Percentiles rank a stretch among this genome's conserved stretches.
These are phyloP conservation scores for Siphonodentalium dalli DNA, from an alignment of 2,888 invertebrate species.

Conservation along the genomic window DNA sequence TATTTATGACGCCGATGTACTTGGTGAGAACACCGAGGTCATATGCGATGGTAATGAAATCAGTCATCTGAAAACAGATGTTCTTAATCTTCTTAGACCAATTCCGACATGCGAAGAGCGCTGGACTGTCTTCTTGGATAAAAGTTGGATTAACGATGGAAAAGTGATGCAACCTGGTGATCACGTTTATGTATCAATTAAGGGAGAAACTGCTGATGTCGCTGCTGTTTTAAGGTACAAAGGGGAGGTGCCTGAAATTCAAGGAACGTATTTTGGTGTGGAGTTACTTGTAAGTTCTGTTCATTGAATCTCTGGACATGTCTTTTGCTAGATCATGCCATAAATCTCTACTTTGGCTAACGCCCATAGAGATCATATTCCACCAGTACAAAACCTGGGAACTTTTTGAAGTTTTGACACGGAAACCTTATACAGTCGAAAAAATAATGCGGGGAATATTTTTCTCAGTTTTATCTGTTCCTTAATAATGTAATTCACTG, in stretches of 20 bases:
- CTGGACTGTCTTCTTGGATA: conserved; percentile 40
- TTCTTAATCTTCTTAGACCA: conserved; percentile 38
- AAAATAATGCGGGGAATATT: too few relatives aligned
- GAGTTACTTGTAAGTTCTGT: conserved; percentile 43
- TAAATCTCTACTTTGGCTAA: background rate
- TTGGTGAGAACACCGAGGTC: too few relatives aligned
- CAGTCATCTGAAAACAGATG: conserved; percentile 12
- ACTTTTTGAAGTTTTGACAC: too few relatives aligned
- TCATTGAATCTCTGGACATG: background rate
- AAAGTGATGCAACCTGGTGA: conserved; percentile 37
- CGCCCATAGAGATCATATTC: too few relatives aligned
- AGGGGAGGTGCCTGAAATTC: conserved; percentile 39
- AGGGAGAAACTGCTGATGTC: conserved; percentile 38
- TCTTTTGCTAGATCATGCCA: background rate
- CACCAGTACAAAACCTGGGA: too few relatives aligned
- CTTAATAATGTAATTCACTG: too few relatives aligned
- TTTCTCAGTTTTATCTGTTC: too few relatives aligned
- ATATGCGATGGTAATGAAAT: too few relatives aligned
- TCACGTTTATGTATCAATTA: conserved; percentile 44
- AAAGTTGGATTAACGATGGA: conserved; percentile 49
- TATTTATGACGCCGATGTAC: too few relatives aligned
- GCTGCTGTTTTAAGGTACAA: conserved; percentile 44
- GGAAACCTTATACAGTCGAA: too few relatives aligned
- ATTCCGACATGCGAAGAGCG: conserved; percentile 51
- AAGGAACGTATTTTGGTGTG: conserved; percentile 54